Percentiles rank a stretch among this genome's conserved stretches.
phyloP scores from a whole-genome alignment of 2,888 invertebrate genomes.

The Clanis bilineata region DNA sequence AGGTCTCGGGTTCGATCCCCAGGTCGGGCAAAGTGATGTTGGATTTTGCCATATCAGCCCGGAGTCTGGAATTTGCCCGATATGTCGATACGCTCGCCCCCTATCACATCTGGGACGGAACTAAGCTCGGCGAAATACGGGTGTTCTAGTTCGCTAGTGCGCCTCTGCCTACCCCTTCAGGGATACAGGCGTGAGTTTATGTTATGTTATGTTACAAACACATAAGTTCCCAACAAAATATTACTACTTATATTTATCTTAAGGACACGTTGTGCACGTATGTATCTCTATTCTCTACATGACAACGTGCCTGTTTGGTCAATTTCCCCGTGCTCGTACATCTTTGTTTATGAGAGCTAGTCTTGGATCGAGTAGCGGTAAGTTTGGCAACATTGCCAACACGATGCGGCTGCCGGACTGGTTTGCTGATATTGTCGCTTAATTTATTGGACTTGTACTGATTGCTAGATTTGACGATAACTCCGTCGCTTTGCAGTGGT shows the following conservation, averaged over 20 bases:
- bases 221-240: not conserved
- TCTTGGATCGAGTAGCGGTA: not conserved
- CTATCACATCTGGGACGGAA: too few species aligned
- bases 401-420: not conserved
- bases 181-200: not conserved
- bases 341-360: conserved; percentile 1
- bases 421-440: not conserved
- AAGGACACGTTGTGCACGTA: too few species aligned
- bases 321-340: not conserved
- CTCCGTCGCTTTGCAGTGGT: not conserved
- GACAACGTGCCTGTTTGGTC: not conserved
- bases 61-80: too few species aligned
- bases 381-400: not conserved
- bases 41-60: too few species aligned
- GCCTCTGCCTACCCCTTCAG: too few species aligned
- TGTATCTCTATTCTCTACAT: too few species aligned
- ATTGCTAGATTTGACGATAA: not conserved
- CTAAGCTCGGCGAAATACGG: too few species aligned
- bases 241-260: not conserved
- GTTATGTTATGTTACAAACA: not conserved
- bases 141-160: too few species aligned
- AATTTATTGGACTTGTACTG: not conserved
- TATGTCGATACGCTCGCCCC: too few species aligned
- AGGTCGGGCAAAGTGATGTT: too few species aligned
- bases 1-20: too few species aligned